A percentile compares a stretch with the other conserved stretches of the same genome.
phyloP scores from a whole-genome alignment of 2,888 invertebrate genomes.

The Cryptophagus acutangulus region DNA sequence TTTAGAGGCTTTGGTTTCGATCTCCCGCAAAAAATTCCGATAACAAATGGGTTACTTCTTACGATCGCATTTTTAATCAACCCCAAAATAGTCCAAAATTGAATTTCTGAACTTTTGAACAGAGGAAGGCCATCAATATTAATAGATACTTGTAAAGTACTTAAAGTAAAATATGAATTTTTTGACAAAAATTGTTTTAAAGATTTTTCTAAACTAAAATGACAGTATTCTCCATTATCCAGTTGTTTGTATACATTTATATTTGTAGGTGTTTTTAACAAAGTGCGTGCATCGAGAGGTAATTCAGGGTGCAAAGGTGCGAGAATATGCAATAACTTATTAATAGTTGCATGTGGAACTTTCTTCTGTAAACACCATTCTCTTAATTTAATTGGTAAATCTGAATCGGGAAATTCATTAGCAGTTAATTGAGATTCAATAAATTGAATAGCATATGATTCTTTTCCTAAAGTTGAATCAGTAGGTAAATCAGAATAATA shows the following conservation, averaged over 20 bases:
- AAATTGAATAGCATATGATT: too few species aligned
- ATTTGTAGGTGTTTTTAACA: constrained; percentile 15
- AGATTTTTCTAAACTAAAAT: constrained; percentile 16
- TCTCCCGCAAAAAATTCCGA: constrained; percentile 21
- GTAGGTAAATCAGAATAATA: too few species aligned
- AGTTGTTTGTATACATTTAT: constrained; percentile 10
- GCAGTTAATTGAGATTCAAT: too few species aligned
- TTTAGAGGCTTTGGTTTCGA: constrained; percentile 19
- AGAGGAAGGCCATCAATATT: constrained; percentile 24
- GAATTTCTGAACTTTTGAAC: too few species aligned
- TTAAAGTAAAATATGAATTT: background rate
- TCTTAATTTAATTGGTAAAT: too few species aligned
- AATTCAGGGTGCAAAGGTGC: constrained; percentile 16
- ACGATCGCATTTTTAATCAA: constrained; percentile 14
- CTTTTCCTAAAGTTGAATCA: too few species aligned
- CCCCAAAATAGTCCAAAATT: constrained; percentile 13
- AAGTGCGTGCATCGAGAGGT: constrained; percentile 15
- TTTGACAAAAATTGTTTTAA: constrained; percentile 5
- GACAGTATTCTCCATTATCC: constrained; percentile 14
- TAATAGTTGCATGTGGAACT: too few species aligned
- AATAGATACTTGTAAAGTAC: constrained; percentile 9
- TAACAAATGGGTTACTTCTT: constrained; percentile 19
- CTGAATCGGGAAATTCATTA: too few species aligned
- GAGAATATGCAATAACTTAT: constrained; percentile 16
- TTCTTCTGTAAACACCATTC: too few species aligned